A percentile compares a stretch with the other conserved stretches of the same genome.
phyloP scores from a whole-genome alignment of 2,888 invertebrate species.

The Cephus spinipes region DNA sequence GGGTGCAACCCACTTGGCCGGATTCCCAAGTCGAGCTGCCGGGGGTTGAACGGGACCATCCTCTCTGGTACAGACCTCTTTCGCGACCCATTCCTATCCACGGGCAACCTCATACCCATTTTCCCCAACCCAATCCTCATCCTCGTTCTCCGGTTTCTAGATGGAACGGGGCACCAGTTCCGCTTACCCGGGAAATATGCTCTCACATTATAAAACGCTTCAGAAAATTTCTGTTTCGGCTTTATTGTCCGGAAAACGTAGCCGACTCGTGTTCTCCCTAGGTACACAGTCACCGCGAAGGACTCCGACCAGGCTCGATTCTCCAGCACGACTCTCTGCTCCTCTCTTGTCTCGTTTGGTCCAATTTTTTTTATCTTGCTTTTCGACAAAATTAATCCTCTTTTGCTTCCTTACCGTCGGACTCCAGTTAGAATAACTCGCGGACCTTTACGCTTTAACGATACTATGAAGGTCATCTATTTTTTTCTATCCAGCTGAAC shows the following conservation, averaged over 20 bases:
- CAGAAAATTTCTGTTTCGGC: constrained; percentile 43
- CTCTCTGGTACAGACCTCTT: constrained; percentile 22
- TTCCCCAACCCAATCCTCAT: constrained; percentile 1
- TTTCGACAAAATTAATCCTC: constrained; percentile 4
- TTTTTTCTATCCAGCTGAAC: background rate
- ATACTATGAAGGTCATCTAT: background rate
- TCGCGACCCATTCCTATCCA: constrained; percentile 3
- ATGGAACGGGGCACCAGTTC: constrained; percentile 13
- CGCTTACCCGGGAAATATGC: constrained; percentile 44
- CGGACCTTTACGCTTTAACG: background rate
- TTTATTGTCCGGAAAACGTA: constrained; percentile 46
- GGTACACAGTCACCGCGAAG: constrained; percentile 5
- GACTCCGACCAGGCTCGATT: background rate
- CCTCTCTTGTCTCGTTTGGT: background rate
- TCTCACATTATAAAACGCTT: constrained; percentile 47
- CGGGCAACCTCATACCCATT: background rate
- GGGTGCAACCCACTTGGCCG: constrained; percentile 52
- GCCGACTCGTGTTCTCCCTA: background rate
- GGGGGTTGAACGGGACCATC: constrained; percentile 24
- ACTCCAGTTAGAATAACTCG: background rate
- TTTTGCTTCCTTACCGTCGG: background rate
- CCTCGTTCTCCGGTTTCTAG: constrained; percentile 1
- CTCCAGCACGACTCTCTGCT: background rate
- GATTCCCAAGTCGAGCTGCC: constrained; percentile 45
- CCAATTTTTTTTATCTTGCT: background rate